These are phyloP conservation scores for Drosophila colorata DNA, from an alignment of 2,888 invertebrate genomes.

Conservation along the genomic window DNA sequence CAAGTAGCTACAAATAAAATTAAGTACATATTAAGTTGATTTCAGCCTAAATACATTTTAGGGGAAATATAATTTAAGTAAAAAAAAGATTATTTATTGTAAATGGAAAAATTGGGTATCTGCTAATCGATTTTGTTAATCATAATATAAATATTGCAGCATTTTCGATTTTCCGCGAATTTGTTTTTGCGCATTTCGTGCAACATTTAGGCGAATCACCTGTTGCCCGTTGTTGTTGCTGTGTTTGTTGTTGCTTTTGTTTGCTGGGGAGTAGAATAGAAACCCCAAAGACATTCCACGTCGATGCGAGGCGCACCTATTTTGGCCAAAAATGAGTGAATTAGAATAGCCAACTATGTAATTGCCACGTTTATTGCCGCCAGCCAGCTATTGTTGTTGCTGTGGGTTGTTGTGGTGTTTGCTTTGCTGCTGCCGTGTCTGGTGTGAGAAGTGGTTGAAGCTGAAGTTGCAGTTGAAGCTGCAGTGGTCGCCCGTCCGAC, in stretches of 20 bases:
- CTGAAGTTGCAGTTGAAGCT: conserved; percentile 14
- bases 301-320: conserved; percentile 66
- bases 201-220: conserved; percentile 78
- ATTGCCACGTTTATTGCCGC: conserved; percentile 74
- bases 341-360: conserved; percentile 77
- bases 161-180: conserved; percentile 64
- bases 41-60: neutral
- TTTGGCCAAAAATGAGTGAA: conserved; percentile 72
- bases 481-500: conserved; percentile 29
- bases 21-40: neutral
- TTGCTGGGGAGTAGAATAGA: conserved; percentile 26
- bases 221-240: conserved; percentile 58
- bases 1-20: too few species aligned
- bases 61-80: neutral
- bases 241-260: conserved; percentile 11
- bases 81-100: neutral
- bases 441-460: conserved; percentile 47
- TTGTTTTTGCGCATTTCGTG: conserved; percentile 77
- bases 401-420: conserved; percentile 30
- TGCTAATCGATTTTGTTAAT: conserved; percentile 2
- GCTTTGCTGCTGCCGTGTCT: conserved; percentile 23
- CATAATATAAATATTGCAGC: conserved; percentile 29
- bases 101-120: conserved; percentile 5
- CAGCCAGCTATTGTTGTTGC: conserved; percentile 36
- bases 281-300: conserved; percentile 52